phyloP scores from a whole-genome alignment of 2,797 vertebrate species.

The Pseudocheirus occidentalis region DNA sequence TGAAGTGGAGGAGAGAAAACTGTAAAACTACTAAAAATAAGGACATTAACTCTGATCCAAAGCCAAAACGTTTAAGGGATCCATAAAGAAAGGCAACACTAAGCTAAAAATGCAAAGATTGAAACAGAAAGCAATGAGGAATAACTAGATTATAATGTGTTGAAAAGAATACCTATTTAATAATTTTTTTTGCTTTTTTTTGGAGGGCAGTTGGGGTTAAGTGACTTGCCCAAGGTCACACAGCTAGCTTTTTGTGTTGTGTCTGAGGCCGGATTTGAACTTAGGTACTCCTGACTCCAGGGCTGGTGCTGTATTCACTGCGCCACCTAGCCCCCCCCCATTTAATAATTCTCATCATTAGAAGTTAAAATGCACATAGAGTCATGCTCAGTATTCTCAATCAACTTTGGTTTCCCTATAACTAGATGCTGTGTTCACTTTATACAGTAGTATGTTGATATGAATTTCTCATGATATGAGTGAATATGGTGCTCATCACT shows the following conservation, averaged over 20 bases:
- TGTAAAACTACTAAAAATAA: not conserved
- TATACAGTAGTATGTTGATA: slow-evolving; percentile 13
- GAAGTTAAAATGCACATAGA: not conserved
- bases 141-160: not conserved
- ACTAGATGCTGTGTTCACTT: not conserved
- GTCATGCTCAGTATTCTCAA: not conserved
- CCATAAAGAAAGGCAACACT: not conserved
- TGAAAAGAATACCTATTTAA: not conserved
- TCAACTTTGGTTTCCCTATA: slow-evolving; percentile 15
- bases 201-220: too few species aligned
- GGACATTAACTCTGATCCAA: not conserved
- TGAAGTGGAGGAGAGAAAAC: not conserved
- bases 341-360: slow-evolving; percentile 1
- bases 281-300: too few species aligned
- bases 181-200: too few species aligned
- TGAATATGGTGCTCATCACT: not conserved
- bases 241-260: too few species aligned
- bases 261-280: too few species aligned
- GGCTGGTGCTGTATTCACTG: too few species aligned
- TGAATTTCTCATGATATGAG: not conserved
- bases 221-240: too few species aligned
- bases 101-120: not conserved
- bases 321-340: too few species aligned
- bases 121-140: not conserved
- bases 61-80: not conserved